These are phyloP conservation scores for Drosophila trapezifrons DNA, from an alignment of 1,140 invertebrate species.

Conservation along the genomic window DNA sequence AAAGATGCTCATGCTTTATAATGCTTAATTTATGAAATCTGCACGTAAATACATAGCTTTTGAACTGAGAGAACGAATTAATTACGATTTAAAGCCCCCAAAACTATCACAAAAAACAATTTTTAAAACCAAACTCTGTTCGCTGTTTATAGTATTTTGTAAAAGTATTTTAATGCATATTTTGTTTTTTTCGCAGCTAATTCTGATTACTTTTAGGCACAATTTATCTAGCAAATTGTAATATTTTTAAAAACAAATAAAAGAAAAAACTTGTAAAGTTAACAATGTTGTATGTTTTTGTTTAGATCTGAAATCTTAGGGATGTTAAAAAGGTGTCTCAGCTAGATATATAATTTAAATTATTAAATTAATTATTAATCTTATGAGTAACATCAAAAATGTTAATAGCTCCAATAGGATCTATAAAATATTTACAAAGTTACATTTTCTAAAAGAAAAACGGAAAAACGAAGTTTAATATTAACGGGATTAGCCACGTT, in stretches of 20 bases:
- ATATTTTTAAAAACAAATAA: conserved; percentile 72
- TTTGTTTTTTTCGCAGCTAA: conserved; percentile 62
- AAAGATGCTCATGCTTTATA: conserved; percentile 76
- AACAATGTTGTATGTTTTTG: conserved; percentile 2
- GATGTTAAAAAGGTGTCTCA: not conserved
- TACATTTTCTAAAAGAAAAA: too few relatives aligned
- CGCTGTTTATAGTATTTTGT: conserved; percentile 76
- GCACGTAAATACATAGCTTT: conserved; percentile 65
- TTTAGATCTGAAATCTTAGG: not conserved
- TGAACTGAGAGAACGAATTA: conserved; percentile 58
- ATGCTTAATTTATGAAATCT: conserved; percentile 65
- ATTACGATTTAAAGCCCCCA: conserved; percentile 30
- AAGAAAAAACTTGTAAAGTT: conserved; percentile 70
- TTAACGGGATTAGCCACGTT: too few relatives aligned
- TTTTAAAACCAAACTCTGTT: conserved; percentile 54
- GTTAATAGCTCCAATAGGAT: too few relatives aligned
- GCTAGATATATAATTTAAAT: too few relatives aligned
- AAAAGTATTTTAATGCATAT: conserved; percentile 75
- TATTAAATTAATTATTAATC: too few relatives aligned
- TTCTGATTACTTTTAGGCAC: conserved; percentile 73
- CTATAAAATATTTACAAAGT: too few relatives aligned
- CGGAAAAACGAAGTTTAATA: too few relatives aligned
- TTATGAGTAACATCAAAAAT: too few relatives aligned
- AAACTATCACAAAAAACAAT: conserved; percentile 20
- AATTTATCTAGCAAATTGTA: conserved; percentile 79